Evolutionary conservation across 2,113 vertebrate genomes (phyloP).

Genomic region (Scomber colias): DNA sequence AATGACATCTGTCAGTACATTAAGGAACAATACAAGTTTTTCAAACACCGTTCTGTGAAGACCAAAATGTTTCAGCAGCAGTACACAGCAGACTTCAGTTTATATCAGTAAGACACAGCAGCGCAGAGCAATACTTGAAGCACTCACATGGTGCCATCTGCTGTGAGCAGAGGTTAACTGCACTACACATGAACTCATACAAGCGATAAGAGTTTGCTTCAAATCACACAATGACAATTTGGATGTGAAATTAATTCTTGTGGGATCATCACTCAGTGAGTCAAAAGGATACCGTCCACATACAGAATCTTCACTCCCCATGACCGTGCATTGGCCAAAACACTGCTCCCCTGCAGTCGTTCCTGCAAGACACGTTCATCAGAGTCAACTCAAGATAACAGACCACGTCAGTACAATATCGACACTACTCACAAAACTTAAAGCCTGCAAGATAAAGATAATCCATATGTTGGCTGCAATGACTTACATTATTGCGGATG

Average conservation of each 20-base stretch:
- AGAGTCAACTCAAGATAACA: constrained; percentile 13
- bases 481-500: constrained; percentile 89
- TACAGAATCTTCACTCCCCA: constrained; percentile 90
- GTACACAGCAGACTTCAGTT: neutral
- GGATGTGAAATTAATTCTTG: neutral
- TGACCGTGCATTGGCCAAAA: constrained; percentile 84
- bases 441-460: neutral
- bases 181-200: constrained; percentile 9
- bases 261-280: neutral
- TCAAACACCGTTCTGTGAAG: neutral
- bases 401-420: neutral
- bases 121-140: neutral
- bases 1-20: constrained; percentile 76
- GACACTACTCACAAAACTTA: neutral
- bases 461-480: neutral
- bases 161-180: constrained; percentile 56
- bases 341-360: constrained; percentile 78
- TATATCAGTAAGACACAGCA: neutral
- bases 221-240: neutral
- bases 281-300: constrained; percentile 87
- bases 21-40: constrained; percentile 52
- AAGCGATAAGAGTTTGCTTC: neutral
- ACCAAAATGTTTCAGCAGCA: neutral
- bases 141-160: constrained; percentile 63
- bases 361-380: constrained; percentile 74